Base-by-base conservation (phyloP, 2,113 vertebrate genomes). In the Tetrax tetrax region DNA sequence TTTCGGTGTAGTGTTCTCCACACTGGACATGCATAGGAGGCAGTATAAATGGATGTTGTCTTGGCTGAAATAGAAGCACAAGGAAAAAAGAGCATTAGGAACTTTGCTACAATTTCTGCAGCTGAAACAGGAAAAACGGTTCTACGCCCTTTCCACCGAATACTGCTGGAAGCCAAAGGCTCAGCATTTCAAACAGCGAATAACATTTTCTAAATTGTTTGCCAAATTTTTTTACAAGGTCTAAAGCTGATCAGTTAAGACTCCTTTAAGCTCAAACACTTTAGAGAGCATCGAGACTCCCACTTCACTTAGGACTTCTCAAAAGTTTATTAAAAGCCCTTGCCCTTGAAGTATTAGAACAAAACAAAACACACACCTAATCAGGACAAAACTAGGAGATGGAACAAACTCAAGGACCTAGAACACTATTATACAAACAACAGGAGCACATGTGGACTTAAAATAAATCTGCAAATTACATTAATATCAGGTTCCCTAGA, bases 21-120 rank as follows among this genome's bases (percentile, higher is more conserved):
- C 99, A 99, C 96, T 99, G 99, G 87, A 99, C 97, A 47, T 99
- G 99, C 98, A 99, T 98, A 19, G 99, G 98, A 91, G 99, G 98
- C 97, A 99, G 96, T 97, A 99, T 99, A 95, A 98, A 99, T 47
- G 99, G 98, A 96, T 99, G 99, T 25, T 99, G 99, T 84, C 99
- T 97, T 18, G 99, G 99, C 99, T 99, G 92, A 86, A 98, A 98
- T 51, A 96, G 77, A 96, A 98, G 38, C 74, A 96, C 38, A 96
- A 64, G 50, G 14, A 59, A 54, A 47, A 25, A 90, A 82, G 63
- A 33, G 8, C 16, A 83, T 93, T 83, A 96, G 77, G 28, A 82
- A 85, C 25, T 61, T 59, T 80, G 47, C 64, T 68, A 93, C 38
- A 84, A 14, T 83, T 82, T 89, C 90, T 79, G 60, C 53, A 65